Evolutionary conservation across 2,888 invertebrate species (phyloP).

Genomic region (Apoda limacodes): DNA sequence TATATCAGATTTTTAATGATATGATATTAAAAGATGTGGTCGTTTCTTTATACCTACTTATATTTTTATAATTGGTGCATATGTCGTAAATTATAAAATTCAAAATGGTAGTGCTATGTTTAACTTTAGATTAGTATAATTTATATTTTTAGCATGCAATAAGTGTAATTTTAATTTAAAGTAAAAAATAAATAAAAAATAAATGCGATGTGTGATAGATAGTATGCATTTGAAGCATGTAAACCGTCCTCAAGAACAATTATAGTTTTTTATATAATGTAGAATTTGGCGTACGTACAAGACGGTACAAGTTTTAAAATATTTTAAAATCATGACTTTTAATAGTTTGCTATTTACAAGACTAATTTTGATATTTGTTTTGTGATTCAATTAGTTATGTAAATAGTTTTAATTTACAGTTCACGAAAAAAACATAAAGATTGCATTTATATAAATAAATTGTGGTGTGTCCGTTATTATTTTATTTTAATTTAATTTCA

Average conservation of each 20-base stretch:
- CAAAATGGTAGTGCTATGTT: conserved; percentile 29
- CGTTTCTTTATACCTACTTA: no score
- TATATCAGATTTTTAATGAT: neutral
- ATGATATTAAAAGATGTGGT: neutral
- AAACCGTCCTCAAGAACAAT: conserved; percentile 38
- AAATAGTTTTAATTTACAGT: no score
- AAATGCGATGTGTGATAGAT: conserved; percentile 38
- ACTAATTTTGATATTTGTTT: no score
- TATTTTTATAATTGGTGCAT: no score
- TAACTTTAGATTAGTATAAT: conserved; percentile 49
- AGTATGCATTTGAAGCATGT: conserved; percentile 31
- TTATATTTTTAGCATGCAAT: conserved; percentile 61
- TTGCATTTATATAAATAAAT: no score
- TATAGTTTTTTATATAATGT: conserved; percentile 12
- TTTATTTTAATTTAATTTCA: neutral
- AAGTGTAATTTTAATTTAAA: conserved; percentile 36
- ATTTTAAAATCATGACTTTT: conserved; percentile 22
- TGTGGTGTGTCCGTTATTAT: no score
- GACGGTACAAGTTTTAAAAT: conserved; percentile 15
- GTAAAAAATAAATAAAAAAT: conserved; percentile 22
- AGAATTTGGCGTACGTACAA: no score
- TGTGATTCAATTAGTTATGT: no score
- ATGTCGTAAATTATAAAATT: conserved; percentile 29
- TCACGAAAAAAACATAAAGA: no score
- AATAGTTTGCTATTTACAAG: no score